Base-by-base conservation (phyloP, 2,797 vertebrate genomes). In the Mormyrus hasselquistii region DNA sequence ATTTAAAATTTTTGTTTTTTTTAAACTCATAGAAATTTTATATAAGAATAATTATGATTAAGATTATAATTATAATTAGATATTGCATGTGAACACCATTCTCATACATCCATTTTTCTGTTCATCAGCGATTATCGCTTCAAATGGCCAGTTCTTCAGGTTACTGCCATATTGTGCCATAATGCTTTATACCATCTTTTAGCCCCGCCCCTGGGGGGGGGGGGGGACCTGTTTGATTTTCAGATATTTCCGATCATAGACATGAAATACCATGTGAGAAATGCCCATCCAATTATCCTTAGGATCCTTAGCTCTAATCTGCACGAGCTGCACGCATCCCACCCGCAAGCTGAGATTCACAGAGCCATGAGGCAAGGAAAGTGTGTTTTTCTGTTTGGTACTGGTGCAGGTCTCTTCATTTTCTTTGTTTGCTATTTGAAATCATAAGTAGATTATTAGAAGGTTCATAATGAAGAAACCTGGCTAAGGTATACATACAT, bases 381-480 rank as follows among this genome's bases (percentile, higher is more conserved):
- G 92, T 89, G 83, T 90, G 91, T 91, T 90, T 91, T 87, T 88
- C 90, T 91, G 41, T 57, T 91, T 87, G 52, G 92, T 93, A 94
- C 92, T 41, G 91, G 92, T 50, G 12, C 14, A 79, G 55, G 88
- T 12, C 52, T 55, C 55, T 19, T 38, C 9, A 34, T 29, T 69
- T 53, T 53, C n/a, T 76, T 73, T 87, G 7, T 82, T 90, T 84
- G 19, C 87, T 89, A 57, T 87, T 87, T 76, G 12, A 87, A 82
- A 89, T 91, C 91, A 91, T 89, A 92, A 94, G 93, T 93, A 93
- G 94, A 93, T 94, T 69, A 69, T 14, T 89, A 93, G 94, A 92
- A 92, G 16, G 91, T 57, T 93, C 92, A 92, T 94, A 91, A 93
- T 93, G 93, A 92, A 85, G 83, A 91, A 93, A 93, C 90, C 89